Percentiles rank a stretch among this genome's conserved stretches.
These are phyloP conservation scores for Dysmachus trigonus DNA, from an alignment of 2,888 invertebrate genomes.

Conservation along the genomic window DNA sequence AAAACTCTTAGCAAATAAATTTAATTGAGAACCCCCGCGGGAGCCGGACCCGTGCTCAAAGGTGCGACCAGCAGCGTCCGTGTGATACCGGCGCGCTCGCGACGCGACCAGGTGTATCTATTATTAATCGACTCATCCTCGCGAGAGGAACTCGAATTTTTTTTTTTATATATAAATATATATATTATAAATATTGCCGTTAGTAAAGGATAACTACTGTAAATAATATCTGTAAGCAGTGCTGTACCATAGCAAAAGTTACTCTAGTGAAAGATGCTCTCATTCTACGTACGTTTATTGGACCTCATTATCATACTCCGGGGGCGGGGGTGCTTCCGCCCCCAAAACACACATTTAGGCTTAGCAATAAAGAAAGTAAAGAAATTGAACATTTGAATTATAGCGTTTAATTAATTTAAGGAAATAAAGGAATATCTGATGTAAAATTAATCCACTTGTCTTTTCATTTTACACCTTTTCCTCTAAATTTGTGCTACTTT, in stretches of 20 bases:
- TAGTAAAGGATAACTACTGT: slow-evolving; percentile 1
- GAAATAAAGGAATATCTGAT: slow-evolving; percentile 41
- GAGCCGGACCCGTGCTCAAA: not conserved
- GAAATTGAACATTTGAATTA: slow-evolving; percentile 19
- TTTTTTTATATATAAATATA: not conserved
- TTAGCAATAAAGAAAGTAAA: slow-evolving; percentile 28
- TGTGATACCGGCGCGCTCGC: not conserved
- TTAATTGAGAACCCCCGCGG: not conserved
- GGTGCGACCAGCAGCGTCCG: not conserved
- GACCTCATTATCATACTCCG: slow-evolving; percentile 36
- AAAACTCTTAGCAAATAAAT: not conserved
- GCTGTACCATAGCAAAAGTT: slow-evolving; percentile 4
- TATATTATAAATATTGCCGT: slow-evolving; percentile 8
- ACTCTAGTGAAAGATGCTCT: slow-evolving; percentile 34
- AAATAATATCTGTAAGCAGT: slow-evolving; percentile 31
- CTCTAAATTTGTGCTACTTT: not conserved
- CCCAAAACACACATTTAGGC: not conserved
- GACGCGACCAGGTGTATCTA: not conserved
- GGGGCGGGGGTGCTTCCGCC: not conserved
- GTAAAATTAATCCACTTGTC: not conserved
- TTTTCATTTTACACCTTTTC: not conserved
- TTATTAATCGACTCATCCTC: slow-evolving; percentile 6
- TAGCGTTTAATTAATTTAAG: slow-evolving; percentile 23
- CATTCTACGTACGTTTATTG: slow-evolving; percentile 37
- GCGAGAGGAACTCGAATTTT: slow-evolving; percentile 5